phyloP scores from a whole-genome alignment of 2,113 vertebrate species.

The Sander lucioperca region DNA sequence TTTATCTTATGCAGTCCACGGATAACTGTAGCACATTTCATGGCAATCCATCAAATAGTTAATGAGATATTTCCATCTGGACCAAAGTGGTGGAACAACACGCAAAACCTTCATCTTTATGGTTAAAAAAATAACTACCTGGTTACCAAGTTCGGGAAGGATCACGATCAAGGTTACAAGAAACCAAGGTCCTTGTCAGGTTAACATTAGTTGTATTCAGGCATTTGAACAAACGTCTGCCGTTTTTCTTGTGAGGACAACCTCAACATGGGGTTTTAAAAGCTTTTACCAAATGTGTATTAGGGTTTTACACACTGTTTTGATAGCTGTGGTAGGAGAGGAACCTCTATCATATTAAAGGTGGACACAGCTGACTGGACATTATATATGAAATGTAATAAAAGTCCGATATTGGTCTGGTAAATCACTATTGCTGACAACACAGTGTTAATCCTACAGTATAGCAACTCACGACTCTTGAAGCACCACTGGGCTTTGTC shows the following conservation, averaged over 20 bases:
- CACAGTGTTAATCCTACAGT: background rate
- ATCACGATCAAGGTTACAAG: background rate
- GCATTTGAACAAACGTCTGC: background rate
- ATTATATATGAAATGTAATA: slow-evolving; percentile 30
- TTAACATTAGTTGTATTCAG: background rate
- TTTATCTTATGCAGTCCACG: no score
- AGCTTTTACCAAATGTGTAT: background rate
- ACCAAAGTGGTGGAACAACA: no score
- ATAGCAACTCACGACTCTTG: background rate
- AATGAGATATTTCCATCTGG: no score
- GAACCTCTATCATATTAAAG: slow-evolving; percentile 15
- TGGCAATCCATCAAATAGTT: no score
- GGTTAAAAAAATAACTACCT: background rate
- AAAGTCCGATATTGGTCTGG: slow-evolving; percentile 6
- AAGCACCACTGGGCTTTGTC: background rate
- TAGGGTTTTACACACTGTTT: background rate
- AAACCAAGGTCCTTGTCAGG: background rate
- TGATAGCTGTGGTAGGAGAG: background rate
- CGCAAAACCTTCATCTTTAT: background rate
- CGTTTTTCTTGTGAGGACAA: background rate
- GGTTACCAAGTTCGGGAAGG: background rate
- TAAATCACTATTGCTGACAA: slow-evolving; percentile 23
- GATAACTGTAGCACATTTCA: no score
- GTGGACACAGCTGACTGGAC: slow-evolving; percentile 6
- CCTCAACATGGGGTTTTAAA: background rate